Base-by-base conservation (phyloP, 2,888 invertebrate species). In the Neoitamus cyanurus region DNA sequence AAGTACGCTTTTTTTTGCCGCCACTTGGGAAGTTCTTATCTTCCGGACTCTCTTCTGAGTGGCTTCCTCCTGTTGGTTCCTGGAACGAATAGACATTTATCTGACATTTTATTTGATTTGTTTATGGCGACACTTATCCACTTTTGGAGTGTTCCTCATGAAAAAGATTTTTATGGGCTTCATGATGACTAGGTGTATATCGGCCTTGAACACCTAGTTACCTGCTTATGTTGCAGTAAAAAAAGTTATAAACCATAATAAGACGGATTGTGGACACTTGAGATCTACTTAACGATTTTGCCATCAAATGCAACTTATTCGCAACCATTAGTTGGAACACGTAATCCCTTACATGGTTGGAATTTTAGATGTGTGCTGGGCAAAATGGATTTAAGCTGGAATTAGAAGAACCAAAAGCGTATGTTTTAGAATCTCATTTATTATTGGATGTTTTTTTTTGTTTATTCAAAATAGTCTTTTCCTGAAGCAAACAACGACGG, bases 91-190 rank as follows among this genome's bases (percentile, higher is more conserved):
- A 75, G 75, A 75, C 75, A 75, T 75, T 75, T 75, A 75, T 75
- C 75, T 75, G 75, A 75, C 75, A 75, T 75, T 75, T 75, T 75
- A 75, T 75, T 75, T 75, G 75, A 75, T 75, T 75, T 75, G 75
- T 75, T 37, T 75, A 75, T 75, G 75, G 42, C 15, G 75, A 75
- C 75, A 75, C 25, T 75, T 75, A 37, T 75, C 75, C 75, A 75
- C 34, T 75, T 58, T 75, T 37, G 36, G 37, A 37, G 37, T 75
- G 75, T 37, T 25, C 15, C 34, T 75, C 36, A 75, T 58, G 25
- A 37, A 75, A 75, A 37, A 37, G 75, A 75, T 75, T 75, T 75
- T 75, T 70, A 34, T 70, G 70, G 34, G 28, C 58, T 58, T 6
- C 58, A 7, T 58, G 58, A 58, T 58, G 58, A 58, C 58, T 58